Conservation (phyloP, 1,140 invertebrate species). For the Chelonus insularis region DNA sequence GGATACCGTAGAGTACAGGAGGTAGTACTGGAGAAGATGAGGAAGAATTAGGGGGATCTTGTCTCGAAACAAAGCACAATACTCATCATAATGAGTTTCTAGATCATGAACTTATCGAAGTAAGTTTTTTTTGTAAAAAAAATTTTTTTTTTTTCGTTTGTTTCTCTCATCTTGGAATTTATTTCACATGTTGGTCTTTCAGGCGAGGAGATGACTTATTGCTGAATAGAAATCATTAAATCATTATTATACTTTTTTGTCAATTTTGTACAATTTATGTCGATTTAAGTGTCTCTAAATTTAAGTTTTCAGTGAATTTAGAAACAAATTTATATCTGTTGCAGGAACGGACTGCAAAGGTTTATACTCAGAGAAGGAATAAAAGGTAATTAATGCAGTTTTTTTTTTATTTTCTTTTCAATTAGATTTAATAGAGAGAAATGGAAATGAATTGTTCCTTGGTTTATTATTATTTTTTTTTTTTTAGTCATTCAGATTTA, state of each 20-base stretch:
- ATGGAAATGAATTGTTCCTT: background rate
- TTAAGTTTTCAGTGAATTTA: no score
- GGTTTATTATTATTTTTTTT: no score
- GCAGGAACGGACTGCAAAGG: constrained; percentile 47
- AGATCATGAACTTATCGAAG: constrained; percentile 50
- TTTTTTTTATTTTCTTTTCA: constrained; percentile 11
- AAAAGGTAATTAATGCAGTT: constrained; percentile 51
- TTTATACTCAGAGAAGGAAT: constrained; percentile 49
- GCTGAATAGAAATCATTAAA: no score
- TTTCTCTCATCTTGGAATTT: constrained; percentile 5
- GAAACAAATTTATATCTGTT: constrained; percentile 38
- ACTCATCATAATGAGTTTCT: constrained; percentile 63
- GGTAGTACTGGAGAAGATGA: constrained; percentile 69
- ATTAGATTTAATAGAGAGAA: background rate
- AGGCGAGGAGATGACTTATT: no score
- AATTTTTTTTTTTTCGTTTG: constrained; percentile 22
- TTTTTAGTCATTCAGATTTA: constrained; percentile 64
- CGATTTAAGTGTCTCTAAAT: no score
- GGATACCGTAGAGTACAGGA: constrained; percentile 63
- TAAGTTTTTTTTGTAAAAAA: constrained; percentile 37
- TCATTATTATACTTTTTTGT: no score
- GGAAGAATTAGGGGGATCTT: constrained; percentile 54
- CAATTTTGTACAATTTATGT: no score
- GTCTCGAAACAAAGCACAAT: constrained; percentile 57
- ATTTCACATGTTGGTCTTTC: no score